Evolutionary conservation across 2,888 invertebrate genomes (phyloP).

Genomic region (Plagodis dolabraria): DNA sequence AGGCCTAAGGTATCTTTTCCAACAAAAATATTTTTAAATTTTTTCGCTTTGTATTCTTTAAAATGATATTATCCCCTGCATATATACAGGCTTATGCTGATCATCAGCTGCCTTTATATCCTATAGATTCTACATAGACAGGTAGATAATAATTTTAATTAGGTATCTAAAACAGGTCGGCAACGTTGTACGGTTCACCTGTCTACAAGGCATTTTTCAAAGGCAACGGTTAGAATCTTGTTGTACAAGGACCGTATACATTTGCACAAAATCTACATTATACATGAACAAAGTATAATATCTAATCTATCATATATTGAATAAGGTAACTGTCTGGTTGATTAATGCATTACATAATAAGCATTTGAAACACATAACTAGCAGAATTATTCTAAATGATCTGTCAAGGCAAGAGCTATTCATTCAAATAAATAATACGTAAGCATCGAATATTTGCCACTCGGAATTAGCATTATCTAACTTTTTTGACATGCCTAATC

Average conservation of each 20-base stretch:
- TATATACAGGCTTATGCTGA: not conserved
- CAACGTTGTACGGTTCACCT: constrained; percentile 20
- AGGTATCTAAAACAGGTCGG: constrained; percentile 29
- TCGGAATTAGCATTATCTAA: constrained; percentile 28
- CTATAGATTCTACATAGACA: not conserved
- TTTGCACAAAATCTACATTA: constrained; percentile 14
- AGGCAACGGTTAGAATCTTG: constrained; percentile 23
- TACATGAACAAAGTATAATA: constrained; percentile 12
- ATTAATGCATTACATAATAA: constrained; percentile 22
- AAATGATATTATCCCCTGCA: no score
- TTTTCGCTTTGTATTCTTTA: no score
- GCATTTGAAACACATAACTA: constrained; percentile 14
- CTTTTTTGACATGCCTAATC: constrained; percentile 27
- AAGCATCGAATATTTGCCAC: constrained; percentile 22
- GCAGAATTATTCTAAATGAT: constrained; percentile 27
- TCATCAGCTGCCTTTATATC: constrained; percentile 2
- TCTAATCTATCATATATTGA: constrained; percentile 19
- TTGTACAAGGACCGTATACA: constrained; percentile 8
- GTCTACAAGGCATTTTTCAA: constrained; percentile 24
- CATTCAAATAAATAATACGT: constrained; percentile 23
- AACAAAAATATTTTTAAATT: no score
- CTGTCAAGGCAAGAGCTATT: constrained; percentile 24
- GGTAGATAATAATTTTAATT: constrained; percentile 20
- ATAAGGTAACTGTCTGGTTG: constrained; percentile 15
- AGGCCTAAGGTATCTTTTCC: no score